Evolutionary conservation across 2,888 invertebrate genomes (phyloP), one percentile per base, ranked within the genome.

Genomic region (Omphaloscelis lunosa): DNA sequence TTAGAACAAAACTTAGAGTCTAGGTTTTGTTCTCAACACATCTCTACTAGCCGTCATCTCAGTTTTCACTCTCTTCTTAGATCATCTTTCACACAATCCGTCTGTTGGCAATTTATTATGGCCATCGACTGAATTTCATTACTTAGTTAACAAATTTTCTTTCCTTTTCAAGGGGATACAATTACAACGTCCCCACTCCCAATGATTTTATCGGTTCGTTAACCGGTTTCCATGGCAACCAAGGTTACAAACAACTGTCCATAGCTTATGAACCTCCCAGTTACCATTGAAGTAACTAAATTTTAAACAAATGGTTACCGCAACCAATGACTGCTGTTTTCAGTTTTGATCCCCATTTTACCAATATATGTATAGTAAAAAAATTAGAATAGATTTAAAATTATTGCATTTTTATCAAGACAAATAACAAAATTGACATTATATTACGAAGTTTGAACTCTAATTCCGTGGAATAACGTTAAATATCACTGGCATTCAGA

Each of bases 211-310:
- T n/a, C n/a, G n/a, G n/a, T n/a, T n/a, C n/a, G n/a, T n/a, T 74
- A n/a, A n/a, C n/a, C n/a, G 96, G 96, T 68, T 96, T 96, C 92
- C 91, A 93, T 70, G 92, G 93, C 79, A 92, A 91, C 89, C 86
- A 86, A 20, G 88, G 88, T 23, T 86, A 82, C 73, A 86, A 91
- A 72, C 89, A 90, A 72, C 95, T 95, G 0, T 92, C 94, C 2
- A 90, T 92, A 0, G 87, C 91, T 0, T 96, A 97, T 85, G 96
- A 96, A 76, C 92, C 95, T 7, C 93, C 96, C 2, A 93, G 94
- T 15, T 95, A 95, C 85, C 95, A 96, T 39, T 95, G 91, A 75
- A 65, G 45, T 70, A 74, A 59, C 29, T 63, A 29, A 53, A 27
- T 62, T 29, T 77, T 84, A 77, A 74, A 77, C 77, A 77, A 61